These are phyloP conservation scores for Ellobius talpinus DNA, from an alignment of 2,113 vertebrate species.

Conservation along the genomic window DNA sequence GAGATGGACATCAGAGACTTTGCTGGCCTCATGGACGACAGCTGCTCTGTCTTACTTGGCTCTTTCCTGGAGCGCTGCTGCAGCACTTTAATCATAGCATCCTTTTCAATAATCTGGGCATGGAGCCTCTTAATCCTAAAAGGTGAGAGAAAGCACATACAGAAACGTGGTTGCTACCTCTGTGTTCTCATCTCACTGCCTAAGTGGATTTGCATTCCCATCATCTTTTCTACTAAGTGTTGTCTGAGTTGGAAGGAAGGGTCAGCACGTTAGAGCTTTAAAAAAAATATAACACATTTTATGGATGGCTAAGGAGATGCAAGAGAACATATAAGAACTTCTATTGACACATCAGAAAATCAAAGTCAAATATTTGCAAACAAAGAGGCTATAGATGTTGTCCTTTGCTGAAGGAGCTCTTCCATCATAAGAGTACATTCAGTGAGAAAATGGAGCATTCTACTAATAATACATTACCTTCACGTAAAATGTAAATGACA, in stretches of 20 bases:
- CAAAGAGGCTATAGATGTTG: not conserved
- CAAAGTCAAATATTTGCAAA: conserved; percentile 5
- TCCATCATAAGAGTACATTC: conserved; percentile 11
- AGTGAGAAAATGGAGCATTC: not conserved
- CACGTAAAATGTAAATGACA: conserved; percentile 37
- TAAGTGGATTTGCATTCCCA: not conserved
- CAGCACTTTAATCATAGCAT: conserved; percentile 99
- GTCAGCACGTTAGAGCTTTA: not conserved
- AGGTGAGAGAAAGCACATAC: conserved; percentile 46
- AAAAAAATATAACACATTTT: not conserved
- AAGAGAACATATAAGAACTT: not conserved
- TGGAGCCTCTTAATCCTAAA: conserved; percentile 98
- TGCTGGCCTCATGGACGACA: conserved; percentile 95
- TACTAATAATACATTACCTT: not conserved
- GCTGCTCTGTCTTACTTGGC: conserved; percentile 92
- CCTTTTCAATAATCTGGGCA: conserved; percentile 99
- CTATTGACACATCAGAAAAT: conserved; percentile 13
- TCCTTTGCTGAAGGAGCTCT: not conserved
- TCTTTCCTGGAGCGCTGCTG: conserved; percentile 98
- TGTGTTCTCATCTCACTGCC: not conserved
- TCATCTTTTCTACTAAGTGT: not conserved
- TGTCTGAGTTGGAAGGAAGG: conserved; percentile 1
- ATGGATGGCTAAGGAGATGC: not conserved
- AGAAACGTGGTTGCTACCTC: not conserved
- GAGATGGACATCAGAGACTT: conserved; percentile 99